Base-by-base conservation (phyloP, 2,113 vertebrate species). In the Phrynocephalus versicolor region DNA sequence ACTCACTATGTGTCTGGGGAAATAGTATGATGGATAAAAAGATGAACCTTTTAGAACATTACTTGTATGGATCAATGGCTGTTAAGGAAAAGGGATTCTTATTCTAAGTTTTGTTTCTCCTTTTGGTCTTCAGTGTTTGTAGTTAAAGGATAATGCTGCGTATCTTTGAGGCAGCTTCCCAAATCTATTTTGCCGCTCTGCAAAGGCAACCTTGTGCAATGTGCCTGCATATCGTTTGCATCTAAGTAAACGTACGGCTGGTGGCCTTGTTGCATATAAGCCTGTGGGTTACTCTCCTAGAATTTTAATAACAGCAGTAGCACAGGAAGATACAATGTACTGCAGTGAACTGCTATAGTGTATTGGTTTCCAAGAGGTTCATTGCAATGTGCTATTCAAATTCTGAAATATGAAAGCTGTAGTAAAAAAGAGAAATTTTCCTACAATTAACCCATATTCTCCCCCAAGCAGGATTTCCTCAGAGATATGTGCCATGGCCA, bases 1-100 rank as follows among this genome's bases (percentile, higher is more conserved):
- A 67, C 25, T 30, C 25, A 57, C 79, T 64, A 75, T 84, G 82
- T 64, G 13, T 88, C 87, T 81, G n/a, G 88, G 70, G 86, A 93
- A 89, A 93, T 87, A 82, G 81, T 69, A 83, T 13, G 23, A 65
- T 83, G 90, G 90, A 93, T 91, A 91, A 74, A 58, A 82, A 89
- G 75, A 88, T 0, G 0, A 86, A 51, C 41, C n/a, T 6, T 3
- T 80, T 79, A n/a, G 65, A 64, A 67, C 30, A 10, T n/a, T 30
- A 67, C 25, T 30, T 25, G 30, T 67, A 67, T n/a, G 15, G 15
- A 19, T 82, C 81, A 89, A 91, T 82, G 35, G 88, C 85, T 83
- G 55, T 1, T 41, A 72, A 75, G 84, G 82, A 69, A 45, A 70
- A 35, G 0, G 1, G 21, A 33, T 77, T 67, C 18, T 27, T 35